Evolutionary conservation across 92 coral and sea anemone species (phyloP), one percentile per base, ranked within the genome.

Genomic region (Porites cylindrica): DNA sequence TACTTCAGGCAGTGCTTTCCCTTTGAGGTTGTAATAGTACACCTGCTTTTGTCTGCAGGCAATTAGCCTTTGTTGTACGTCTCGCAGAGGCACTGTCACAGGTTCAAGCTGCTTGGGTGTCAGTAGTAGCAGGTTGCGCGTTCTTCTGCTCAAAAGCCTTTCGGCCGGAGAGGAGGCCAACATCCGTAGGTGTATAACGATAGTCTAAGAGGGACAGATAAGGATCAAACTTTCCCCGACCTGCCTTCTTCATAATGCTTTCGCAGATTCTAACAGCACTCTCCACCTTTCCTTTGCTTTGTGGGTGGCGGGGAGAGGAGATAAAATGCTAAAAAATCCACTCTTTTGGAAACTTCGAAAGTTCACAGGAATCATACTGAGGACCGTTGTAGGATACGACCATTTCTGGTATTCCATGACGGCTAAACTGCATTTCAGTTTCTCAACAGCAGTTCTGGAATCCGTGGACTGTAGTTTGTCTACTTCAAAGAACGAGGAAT

Each of bases 1-100:
- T 18, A 82, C 56, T 72, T 82, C 68, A 75, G 86, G 86, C 68
- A 82, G 18, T 70, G 77, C 76, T 70, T 64, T 82, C 13, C 86
- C 86, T 54, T 82, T 82, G 9, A 71, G 86, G 78, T 70, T 82
- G 78, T 69, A 69, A 19, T 82, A 75, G 86, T 19, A 75, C 38
- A 43, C 76, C 51, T 82, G 47, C 6, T 4, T 38, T 38, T 4
- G 47, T 38, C 47, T 38, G 47, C 6, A 38, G 47, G 47, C 47
- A 47, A 75, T 77, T 12, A 29, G 82, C 82, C 63, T 64, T 21
- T 12, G 68, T 77, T 56, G 82, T 69, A 77, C 82, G 54, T 77
- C 82, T 69, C 21, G 82, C 53, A 68, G 43, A 19, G 82, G 54
- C 47, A 58, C 51, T 67, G 82, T 43, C 53, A n/a, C 38, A 51